Evolutionary conservation across 2,888 invertebrate genomes (phyloP).

Genomic region (Charanyca ferruginea): DNA sequence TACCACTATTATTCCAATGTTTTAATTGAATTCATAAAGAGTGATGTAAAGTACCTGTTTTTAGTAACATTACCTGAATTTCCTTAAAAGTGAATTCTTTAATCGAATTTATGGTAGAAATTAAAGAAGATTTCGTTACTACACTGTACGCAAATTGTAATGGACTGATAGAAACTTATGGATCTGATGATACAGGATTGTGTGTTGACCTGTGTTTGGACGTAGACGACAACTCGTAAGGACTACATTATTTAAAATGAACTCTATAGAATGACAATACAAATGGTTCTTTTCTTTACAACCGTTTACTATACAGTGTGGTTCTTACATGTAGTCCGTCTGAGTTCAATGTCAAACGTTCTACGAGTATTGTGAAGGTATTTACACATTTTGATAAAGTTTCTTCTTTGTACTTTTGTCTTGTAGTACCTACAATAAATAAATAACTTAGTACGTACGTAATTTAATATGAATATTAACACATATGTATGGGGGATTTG

Average conservation of each 20-base stretch:
- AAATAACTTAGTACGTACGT: conserved; percentile 21
- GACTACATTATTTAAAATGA: conserved; percentile 17
- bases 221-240: conserved; percentile 18
- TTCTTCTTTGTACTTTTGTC: conserved; percentile 27
- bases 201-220: conserved; percentile 34
- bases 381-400: conserved; percentile 44
- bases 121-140: conserved; percentile 15
- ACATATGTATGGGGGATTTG: conserved; percentile 22
- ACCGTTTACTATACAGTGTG: conserved; percentile 3
- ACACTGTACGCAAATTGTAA: conserved; percentile 41
- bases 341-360: conserved; percentile 19
- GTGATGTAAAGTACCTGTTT: conserved; percentile 36
- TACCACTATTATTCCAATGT: conserved; percentile 28
- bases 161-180: conserved; percentile 71
- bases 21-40: conserved; percentile 18
- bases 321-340: conserved; percentile 26
- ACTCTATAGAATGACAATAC: conserved; percentile 10
- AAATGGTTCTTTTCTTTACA: background rate
- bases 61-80: conserved; percentile 30
- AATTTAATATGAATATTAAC: conserved; percentile 44
- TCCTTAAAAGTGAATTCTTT: conserved; percentile 3
- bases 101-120: conserved; percentile 17
- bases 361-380: conserved; percentile 34
- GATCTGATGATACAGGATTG: conserved; percentile 68
- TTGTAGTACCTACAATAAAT: conserved; percentile 51